A percentile compares a stretch with the other conserved stretches of the same genome.
phyloP scores from a whole-genome alignment of 2,888 invertebrate species.

The Lepidocyrtoides sp. region DNA sequence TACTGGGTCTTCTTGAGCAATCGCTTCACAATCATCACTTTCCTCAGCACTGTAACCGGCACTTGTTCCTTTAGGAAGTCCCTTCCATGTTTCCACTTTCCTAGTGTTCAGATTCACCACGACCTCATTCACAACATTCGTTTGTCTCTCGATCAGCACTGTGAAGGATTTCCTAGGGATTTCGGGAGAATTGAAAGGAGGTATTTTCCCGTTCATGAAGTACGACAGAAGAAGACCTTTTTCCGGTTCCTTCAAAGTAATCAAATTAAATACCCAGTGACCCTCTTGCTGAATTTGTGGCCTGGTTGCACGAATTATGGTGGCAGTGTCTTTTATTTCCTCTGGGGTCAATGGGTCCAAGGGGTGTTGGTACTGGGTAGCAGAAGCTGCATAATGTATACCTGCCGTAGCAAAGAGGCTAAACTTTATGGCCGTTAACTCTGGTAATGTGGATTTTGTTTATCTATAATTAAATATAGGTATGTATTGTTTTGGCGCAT shows the following conservation, averaged over 20 bases:
- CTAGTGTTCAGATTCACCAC: conserved; percentile 46
- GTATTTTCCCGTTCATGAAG: conserved; percentile 2
- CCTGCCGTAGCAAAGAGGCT: too few species aligned
- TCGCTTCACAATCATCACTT: neutral
- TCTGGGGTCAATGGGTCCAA: conserved; percentile 38
- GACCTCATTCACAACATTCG: conserved; percentile 26
- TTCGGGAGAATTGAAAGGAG: neutral
- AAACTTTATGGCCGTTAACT: too few species aligned
- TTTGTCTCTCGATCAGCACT: neutral
- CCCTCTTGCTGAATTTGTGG: neutral
- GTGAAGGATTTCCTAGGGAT: conserved; percentile 63
- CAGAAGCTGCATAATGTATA: too few species aligned
- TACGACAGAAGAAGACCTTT: conserved; percentile 64
- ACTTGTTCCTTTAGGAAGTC: conserved; percentile 16
- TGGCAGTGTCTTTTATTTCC: conserved; percentile 34
- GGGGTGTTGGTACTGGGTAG: conserved; percentile 40
- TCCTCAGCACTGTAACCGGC: conserved; percentile 1
- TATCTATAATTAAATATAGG: too few species aligned
- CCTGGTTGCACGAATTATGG: neutral
- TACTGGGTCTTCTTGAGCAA: conserved; percentile 15
- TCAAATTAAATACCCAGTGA: conserved; percentile 41
- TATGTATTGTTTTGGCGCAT: too few species aligned
- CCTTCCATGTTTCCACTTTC: conserved; percentile 30
- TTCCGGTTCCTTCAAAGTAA: conserved; percentile 63
- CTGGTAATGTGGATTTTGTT: too few species aligned